These are phyloP conservation scores for Cepaea nemoralis DNA, from an alignment of 1,140 invertebrate species.

Conservation along the genomic window DNA sequence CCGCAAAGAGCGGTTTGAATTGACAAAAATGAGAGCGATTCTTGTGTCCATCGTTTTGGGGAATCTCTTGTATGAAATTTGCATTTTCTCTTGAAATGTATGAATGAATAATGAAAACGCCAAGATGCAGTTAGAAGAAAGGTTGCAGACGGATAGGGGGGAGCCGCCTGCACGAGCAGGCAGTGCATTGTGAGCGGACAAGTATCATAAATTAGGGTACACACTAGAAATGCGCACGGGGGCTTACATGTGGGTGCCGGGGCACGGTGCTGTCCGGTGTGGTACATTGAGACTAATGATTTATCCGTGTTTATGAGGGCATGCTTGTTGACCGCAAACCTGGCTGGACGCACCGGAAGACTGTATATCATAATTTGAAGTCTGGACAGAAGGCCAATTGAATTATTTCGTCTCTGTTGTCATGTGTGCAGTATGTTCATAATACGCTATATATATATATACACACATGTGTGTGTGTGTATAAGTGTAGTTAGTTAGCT, in stretches of 20 bases:
- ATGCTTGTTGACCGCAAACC: not conserved
- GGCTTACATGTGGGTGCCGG: not conserved
- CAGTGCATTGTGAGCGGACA: not conserved
- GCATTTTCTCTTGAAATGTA: conserved; percentile 18
- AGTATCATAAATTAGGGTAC: not conserved
- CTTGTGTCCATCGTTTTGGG: conserved; percentile 9
- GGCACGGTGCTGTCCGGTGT: not conserved
- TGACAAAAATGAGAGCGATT: conserved; percentile 7
- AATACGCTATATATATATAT: too few relatives aligned
- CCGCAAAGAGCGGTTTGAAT: conserved; percentile 15
- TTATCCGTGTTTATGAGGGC: not conserved
- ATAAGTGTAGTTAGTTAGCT: too few relatives aligned
- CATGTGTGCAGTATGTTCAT: too few relatives aligned
- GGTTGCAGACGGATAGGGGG: too few relatives aligned
- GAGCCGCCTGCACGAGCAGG: not conserved
- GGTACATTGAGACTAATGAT: not conserved
- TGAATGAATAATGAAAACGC: conserved; percentile 12
- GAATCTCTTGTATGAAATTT: conserved; percentile 13
- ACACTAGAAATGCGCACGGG: not conserved
- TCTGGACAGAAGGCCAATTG: too few relatives aligned
- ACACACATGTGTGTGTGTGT: too few relatives aligned
- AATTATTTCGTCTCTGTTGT: too few relatives aligned
- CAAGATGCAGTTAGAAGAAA: conserved; percentile 13
- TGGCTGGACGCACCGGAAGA: not conserved
- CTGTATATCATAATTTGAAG: too few relatives aligned